Evolutionary conservation across 2,797 vertebrate genomes (phyloP), one percentile per base, ranked within the genome.

Genomic region (Intellagama lesueurii): DNA sequence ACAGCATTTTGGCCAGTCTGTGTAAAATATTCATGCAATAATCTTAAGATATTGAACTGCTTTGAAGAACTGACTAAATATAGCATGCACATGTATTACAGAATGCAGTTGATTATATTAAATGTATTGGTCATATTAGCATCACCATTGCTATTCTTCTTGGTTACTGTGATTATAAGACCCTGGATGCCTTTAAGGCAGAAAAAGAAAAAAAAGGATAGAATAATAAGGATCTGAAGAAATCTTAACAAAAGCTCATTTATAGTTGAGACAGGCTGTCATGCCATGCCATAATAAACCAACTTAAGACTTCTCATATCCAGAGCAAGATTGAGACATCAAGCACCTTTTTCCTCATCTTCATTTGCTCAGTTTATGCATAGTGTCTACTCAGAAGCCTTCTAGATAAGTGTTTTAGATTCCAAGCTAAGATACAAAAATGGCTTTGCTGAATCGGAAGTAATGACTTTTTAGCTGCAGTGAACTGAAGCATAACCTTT

Each of bases 401-500:
- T 4, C 32, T n/a, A 60, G 52, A 19, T 35, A 17, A 22, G n/a
- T 32, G 77, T 3, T 77, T 5, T 77, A 3, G 52, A 5, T 9
- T 60, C 2, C 52, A 81, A 8, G 2, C 78, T 76, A 75, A 32
- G 77, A 32, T 64, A 79, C 68, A 9, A 30, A 12, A 87, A 89
- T 16, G 47, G 73, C 60, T 68, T 75, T 88, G 66, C 24, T 47
- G 79, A 88, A 52, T 69, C 35, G 88, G 70, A 79, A 91, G 80
- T 83, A 87, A 88, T 49, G 83, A 86, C 79, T 88, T 88, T 76
- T 66, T 5, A 89, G 85, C 4, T 87, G 30, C 0, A 3, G 22
- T 68, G 90, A 91, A 22, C 80, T 47, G 49, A 73, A 91, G 14
- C 47, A 81, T 2, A 86, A 90, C 68, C 75, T 87, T 87, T 66